Evolutionary conservation across 2,888 invertebrate genomes (phyloP), one percentile per base, ranked within the genome.

Genomic region (Hirtodrosophila trivittata): DNA sequence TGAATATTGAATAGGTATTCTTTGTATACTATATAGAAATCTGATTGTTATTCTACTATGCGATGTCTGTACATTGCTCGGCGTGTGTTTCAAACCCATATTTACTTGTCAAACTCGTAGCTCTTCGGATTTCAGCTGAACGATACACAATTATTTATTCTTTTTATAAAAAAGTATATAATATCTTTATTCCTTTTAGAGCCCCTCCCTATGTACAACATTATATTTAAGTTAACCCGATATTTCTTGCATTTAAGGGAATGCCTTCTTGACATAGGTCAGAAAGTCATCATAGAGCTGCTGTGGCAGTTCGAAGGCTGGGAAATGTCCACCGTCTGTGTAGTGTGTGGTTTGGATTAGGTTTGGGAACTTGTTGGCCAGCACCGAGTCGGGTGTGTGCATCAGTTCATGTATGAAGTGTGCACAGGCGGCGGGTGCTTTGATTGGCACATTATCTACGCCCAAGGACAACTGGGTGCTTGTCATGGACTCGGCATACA

Each of bases 281-380:
- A 93, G 93, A 7, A 97, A 89, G 87, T 97, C 97, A 0, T 93
- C 91, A 1, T 95, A 94, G 21, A 98, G 84, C 0, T 94, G 70
- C 39, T 93, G 90, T 0, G 98, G 97, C 60, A 93, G 92, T 88
- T 98, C 96, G 65, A 97, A 92, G 0, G 97, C 96, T 0, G 95
- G 95, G 87, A 97, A 98, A 88, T 97, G 97, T 0, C 98, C 98
- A 1, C 96, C 97, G 1, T 93, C 92, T 0, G 92, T 90, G 12
- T 94, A 91, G 42, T 94, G 91, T 0, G 93, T 94, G 74, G 93
- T 93, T 16, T 94, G 94, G 5, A 95, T 89, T 45, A 97, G 89
- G 88, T 96, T 95, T 2, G 85, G 88, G 87, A 92, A 96, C 73
- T 93, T 94, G 0, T 92, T 87, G 30, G 91, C 91, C 1, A 96